A percentile compares a stretch with the other conserved stretches of the same genome.
phyloP scores from a whole-genome alignment of 2,113 vertebrate genomes.

The Mastomys coucha region DNA sequence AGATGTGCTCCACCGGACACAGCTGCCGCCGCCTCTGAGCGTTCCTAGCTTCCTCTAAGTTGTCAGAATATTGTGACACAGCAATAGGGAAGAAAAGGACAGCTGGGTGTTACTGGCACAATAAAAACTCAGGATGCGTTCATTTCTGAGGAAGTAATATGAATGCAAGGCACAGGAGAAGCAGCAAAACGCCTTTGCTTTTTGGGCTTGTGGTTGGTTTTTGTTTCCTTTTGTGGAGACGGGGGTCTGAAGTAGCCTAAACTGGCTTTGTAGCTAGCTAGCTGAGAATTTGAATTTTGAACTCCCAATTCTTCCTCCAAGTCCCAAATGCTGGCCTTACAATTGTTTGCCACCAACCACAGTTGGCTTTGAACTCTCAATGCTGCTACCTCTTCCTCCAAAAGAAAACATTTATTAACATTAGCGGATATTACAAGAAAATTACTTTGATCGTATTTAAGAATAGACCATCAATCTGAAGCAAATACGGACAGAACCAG shows the following conservation, averaged over 20 bases:
- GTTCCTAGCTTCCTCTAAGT: not conserved
- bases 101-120: not conserved
- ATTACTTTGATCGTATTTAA: not conserved
- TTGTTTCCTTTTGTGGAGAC: not conserved
- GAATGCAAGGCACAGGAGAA: not conserved
- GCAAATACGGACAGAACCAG: not conserved
- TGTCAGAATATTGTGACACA: not conserved
- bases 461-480: not conserved
- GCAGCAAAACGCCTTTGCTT: not conserved
- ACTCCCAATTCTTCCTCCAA: not conserved
- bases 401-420: not conserved
- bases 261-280: not conserved
- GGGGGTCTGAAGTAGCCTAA: not conserved
- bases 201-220: not conserved
- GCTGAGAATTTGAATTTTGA: not conserved
- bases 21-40: not conserved
- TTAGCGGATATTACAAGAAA: not conserved
- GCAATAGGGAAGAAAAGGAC: not conserved
- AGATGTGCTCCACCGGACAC: not conserved
- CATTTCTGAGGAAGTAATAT: not conserved
- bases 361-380: not conserved
- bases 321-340: not conserved
- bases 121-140: not conserved
- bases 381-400: not conserved
- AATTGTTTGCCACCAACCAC: not conserved